Conservation (phyloP, 2,797 vertebrate genomes). For the Lerista edwardsae region DNA sequence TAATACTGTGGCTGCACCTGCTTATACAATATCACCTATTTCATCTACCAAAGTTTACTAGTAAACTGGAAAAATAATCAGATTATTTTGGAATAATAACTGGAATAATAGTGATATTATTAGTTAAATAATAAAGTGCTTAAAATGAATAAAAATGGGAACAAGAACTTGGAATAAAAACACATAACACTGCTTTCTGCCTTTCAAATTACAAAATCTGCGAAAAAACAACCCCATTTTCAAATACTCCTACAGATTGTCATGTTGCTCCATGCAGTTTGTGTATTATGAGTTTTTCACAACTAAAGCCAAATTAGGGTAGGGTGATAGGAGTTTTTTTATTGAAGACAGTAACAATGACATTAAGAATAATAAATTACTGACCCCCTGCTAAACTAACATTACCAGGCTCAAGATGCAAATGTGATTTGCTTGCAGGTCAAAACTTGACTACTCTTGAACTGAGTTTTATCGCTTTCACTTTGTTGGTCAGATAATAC, state of each 20-base stretch:
- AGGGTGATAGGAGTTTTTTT: slow-evolving; percentile 22
- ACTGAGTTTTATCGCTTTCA: slow-evolving; percentile 65
- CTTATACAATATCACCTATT: too few species aligned
- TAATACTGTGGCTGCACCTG: too few species aligned
- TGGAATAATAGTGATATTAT: too few species aligned
- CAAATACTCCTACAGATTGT: not conserved
- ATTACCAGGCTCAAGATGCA: slow-evolving; percentile 32
- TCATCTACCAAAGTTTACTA: too few species aligned
- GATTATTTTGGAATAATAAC: too few species aligned
- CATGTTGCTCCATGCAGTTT: not conserved
- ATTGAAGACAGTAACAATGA: not conserved
- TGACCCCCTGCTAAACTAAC: not conserved
- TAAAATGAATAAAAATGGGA: too few species aligned
- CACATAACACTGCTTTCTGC: too few species aligned
- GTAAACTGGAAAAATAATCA: too few species aligned
- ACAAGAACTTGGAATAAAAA: too few species aligned
- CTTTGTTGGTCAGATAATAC: slow-evolving; percentile 67
- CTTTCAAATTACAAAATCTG: too few species aligned
- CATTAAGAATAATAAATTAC: not conserved
- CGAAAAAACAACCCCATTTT: too few species aligned
- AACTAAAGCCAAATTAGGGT: not conserved
- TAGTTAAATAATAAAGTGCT: too few species aligned
- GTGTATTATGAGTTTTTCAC: not conserved
- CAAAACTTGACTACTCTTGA: slow-evolving; percentile 67
- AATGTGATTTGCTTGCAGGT: slow-evolving; percentile 17